These are phyloP conservation scores for Luperina nickerlii DNA, from an alignment of 2,888 invertebrate genomes.

Conservation along the genomic window DNA sequence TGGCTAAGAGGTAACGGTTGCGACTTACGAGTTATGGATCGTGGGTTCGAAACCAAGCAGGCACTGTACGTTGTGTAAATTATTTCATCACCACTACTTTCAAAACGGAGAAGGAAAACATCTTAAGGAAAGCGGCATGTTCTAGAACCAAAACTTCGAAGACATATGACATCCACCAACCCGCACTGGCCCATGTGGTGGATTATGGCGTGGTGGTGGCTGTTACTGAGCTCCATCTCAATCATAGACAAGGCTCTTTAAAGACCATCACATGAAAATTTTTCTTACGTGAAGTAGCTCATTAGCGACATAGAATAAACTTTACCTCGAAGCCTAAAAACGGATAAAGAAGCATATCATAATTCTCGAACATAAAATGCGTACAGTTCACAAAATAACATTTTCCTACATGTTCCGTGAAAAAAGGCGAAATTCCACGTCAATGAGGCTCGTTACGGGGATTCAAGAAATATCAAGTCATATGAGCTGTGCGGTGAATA, in stretches of 20 bases:
- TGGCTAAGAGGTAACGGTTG: neutral
- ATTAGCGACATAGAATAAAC: constrained; percentile 7
- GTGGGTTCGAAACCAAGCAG: too few relatives aligned
- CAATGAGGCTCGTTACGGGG: constrained; percentile 60
- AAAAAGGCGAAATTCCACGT: constrained; percentile 39
- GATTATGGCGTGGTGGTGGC: too few relatives aligned
- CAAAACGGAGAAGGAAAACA: too few relatives aligned
- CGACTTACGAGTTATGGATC: too few relatives aligned
- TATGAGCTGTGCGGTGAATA: constrained; percentile 21
- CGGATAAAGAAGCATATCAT: neutral
- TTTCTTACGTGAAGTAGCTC: neutral
- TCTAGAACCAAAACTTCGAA: too few relatives aligned
- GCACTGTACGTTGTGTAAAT: too few relatives aligned
- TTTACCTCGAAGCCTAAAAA: neutral
- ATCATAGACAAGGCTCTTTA: neutral
- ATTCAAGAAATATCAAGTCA: constrained; percentile 62
- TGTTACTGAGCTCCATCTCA: neutral
- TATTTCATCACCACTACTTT: too few relatives aligned
- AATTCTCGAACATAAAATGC: constrained; percentile 41
- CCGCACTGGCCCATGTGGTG: too few relatives aligned
- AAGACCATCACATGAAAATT: neutral
- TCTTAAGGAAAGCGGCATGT: too few relatives aligned
- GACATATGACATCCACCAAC: too few relatives aligned
- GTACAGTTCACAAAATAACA: constrained; percentile 37
- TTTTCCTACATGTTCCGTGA: constrained; percentile 34